phyloP scores from a whole-genome alignment of 2,113 vertebrate species.

The Rhombomys opimus region DNA sequence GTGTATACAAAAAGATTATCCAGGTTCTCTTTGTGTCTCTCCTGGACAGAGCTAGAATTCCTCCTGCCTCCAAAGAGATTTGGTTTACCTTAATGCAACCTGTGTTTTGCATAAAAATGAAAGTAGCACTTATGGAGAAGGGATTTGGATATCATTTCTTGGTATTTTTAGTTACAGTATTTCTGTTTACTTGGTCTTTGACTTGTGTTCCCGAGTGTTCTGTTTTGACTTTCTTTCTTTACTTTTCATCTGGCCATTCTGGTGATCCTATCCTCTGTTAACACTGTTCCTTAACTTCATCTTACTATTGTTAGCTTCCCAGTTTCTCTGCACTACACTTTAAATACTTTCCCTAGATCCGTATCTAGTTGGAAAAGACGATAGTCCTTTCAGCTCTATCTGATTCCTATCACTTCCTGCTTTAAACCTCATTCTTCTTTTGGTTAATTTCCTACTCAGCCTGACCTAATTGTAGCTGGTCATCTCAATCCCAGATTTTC shows the following conservation, averaged over 20 bases:
- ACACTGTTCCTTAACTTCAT: background rate
- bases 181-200: too few relatives aligned
- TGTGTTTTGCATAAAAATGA: background rate
- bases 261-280: background rate
- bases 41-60: background rate
- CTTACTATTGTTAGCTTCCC: background rate
- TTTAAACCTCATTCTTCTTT: background rate
- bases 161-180: background rate
- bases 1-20: background rate
- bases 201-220: background rate
- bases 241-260: background rate
- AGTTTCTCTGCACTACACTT: background rate
- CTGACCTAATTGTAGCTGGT: background rate
- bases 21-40: conserved; percentile 3
- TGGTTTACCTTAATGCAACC: conserved; percentile 3
- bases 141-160: background rate
- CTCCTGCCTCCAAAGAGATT: background rate
- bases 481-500: background rate
- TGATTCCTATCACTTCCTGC: background rate
- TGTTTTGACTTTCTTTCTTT: background rate
- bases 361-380: background rate
- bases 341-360: background rate
- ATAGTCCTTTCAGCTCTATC: background rate
- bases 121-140: background rate
- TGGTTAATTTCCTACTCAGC: background rate